Base-by-base conservation (phyloP, 2,113 vertebrate species). In the Zapus hudsonius region DNA sequence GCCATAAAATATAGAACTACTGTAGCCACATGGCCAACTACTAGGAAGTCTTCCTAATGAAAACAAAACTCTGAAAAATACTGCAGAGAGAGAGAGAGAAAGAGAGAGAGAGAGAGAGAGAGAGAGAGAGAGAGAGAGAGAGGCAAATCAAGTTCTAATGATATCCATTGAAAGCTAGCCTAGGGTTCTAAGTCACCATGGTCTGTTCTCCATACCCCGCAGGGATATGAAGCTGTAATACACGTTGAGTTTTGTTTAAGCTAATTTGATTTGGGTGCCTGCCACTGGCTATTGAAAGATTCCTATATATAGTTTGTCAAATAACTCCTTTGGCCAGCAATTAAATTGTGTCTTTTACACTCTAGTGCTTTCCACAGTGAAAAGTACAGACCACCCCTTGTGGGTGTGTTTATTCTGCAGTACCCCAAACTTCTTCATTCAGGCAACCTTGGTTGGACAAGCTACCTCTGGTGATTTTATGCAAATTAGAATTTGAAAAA, bases 401-500 rank as follows among this genome's bases (percentile, higher is more conserved):
- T 59, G 83, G 17, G 9, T 38, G 31, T 73, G 55, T 13, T 93
- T 72, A 72, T 9, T 27, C 72, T n/a, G 27, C 6, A 55, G 4
- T 40, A 38, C 27, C 29, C 20, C 7, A 42, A 74, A 61, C 66
- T 59, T 57, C 69, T 92, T n/a, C 59, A 74, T n/a, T 87, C 73
- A 52, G 64, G 64, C 38, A 75, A 57, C 20, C 17, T 78, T n/a
- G 25, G 12, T 84, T 93, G 75, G n/a, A 75, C n/a, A 75, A 89
- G 19, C 40, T 86, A 63, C 31, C 59, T 80, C 61, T 64, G 15
- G 47, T 87, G 47, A 91, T 84, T 64, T 86, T 52, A 92, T 64
- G 23, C 81, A 89, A 55, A 79, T 88, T 89, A 78, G 79, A 94
- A 31, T 92, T 86, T 74, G 66, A 86, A 80, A 91, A 64, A 52